Evolutionary conservation across 2,797 vertebrate genomes (phyloP).

Genomic region (Kryptopterus vitreolus): DNA sequence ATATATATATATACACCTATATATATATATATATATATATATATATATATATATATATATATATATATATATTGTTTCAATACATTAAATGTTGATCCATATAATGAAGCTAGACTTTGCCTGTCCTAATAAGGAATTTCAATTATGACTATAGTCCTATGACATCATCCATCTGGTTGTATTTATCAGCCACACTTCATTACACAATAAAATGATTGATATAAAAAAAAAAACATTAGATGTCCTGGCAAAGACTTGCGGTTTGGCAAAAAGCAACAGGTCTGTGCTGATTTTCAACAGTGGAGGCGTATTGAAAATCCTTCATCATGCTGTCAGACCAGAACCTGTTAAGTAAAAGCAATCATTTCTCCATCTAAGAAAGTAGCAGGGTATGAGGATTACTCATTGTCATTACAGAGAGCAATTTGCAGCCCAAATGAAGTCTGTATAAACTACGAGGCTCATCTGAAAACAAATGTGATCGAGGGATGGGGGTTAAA

Average conservation of each 20-base stretch:
- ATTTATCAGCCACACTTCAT: constrained; percentile 10
- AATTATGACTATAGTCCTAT: background rate
- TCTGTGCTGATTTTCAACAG: too few species aligned
- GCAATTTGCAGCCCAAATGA: constrained; percentile 62
- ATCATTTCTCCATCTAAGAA: constrained; percentile 52
- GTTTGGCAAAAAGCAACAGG: background rate
- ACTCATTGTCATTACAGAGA: constrained; percentile 53
- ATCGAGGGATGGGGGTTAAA: too few species aligned
- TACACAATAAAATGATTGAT: background rate
- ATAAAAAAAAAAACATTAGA: background rate
- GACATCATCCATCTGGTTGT: constrained; percentile 24
- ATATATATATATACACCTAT: too few species aligned
- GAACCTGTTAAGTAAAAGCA: constrained; percentile 43
- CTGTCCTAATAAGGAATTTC: background rate
- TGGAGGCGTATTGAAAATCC: constrained; percentile 7
- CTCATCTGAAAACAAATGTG: too few species aligned
- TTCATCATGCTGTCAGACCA: constrained; percentile 39
- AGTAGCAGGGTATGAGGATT: constrained; percentile 52
- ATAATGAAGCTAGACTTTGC: background rate
- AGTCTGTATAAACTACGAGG: too few species aligned
- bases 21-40: too few species aligned
- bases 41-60: too few species aligned
- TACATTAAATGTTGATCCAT: background rate
- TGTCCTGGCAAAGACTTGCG: background rate
- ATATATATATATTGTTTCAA: background rate